A percentile compares a stretch with the other conserved stretches of the same genome.
Evolutionary conservation across 2,797 vertebrate species (phyloP).

Genomic region (Squalus acanthias): DNA sequence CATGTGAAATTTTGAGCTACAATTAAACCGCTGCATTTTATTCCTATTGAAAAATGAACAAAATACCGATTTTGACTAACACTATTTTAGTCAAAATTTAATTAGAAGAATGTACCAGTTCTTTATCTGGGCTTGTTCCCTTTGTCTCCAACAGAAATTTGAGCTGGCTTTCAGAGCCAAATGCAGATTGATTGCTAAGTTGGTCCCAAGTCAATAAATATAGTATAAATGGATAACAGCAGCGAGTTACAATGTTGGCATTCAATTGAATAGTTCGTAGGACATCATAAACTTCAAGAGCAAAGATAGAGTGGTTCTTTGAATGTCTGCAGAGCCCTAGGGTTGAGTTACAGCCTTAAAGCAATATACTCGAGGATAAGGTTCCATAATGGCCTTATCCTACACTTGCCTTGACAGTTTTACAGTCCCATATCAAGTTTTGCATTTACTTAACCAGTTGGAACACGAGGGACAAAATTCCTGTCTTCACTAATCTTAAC

Average conservation of each 20-base stretch:
- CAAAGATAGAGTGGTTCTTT: neutral
- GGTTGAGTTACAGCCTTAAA: constrained; percentile 18
- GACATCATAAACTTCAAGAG: neutral
- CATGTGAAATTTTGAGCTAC: neutral
- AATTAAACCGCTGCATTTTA: too few relatives aligned
- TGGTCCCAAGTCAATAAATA: constrained; percentile 8
- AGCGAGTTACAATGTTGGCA: neutral
- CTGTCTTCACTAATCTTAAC: neutral
- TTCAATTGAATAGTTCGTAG: neutral
- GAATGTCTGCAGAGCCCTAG: neutral
- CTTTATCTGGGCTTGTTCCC: neutral
- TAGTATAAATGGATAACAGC: neutral
- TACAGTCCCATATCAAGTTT: neutral
- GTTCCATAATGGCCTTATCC: neutral
- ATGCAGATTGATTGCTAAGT: neutral
- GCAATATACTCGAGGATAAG: neutral
- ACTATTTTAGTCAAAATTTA: neutral
- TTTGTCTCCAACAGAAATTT: neutral
- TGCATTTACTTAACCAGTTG: neutral
- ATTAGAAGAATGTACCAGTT: neutral
- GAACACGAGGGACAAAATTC: neutral
- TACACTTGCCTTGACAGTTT: constrained; percentile 9
- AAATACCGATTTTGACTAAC: neutral
- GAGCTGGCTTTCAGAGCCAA: neutral
- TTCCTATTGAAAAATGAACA: neutral